A percentile compares a stretch with the other conserved stretches of the same genome.
These are phyloP conservation scores for Ginglymostoma cirratum DNA, from an alignment of 2,113 vertebrate genomes.

Conservation along the genomic window DNA sequence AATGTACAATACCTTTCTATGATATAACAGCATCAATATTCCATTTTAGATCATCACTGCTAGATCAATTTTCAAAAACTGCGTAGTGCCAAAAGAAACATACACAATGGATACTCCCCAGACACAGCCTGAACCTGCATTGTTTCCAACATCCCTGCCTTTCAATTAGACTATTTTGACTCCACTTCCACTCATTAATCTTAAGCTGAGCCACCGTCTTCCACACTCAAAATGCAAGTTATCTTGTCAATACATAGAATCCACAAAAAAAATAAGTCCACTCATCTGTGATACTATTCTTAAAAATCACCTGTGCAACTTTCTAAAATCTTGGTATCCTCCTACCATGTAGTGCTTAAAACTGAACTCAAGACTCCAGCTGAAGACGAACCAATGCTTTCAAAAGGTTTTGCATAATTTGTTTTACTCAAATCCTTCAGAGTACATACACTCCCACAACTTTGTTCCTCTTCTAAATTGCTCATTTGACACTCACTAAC, in stretches of 20 bases:
- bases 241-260: background rate
- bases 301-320: background rate
- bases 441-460: background rate
- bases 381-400: no score
- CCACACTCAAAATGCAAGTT: background rate
- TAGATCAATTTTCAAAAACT: background rate
- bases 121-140: background rate
- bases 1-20: background rate
- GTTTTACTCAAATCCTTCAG: background rate
- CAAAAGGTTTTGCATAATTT: background rate
- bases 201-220: background rate
- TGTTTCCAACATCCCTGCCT: background rate
- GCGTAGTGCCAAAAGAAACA: background rate
- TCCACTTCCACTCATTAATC: background rate
- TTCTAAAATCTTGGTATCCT: background rate
- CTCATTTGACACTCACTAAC: no score
- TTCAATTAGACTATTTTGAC: background rate
- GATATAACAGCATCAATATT: background rate
- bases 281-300: background rate
- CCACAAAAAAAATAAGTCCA: background rate
- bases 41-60: background rate
- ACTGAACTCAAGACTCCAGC: background rate
- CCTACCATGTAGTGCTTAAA: background rate
- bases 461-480: background rate
- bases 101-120: background rate